Conservation (phyloP, 2,888 invertebrate species). For the Acronicta leporina region DNA sequence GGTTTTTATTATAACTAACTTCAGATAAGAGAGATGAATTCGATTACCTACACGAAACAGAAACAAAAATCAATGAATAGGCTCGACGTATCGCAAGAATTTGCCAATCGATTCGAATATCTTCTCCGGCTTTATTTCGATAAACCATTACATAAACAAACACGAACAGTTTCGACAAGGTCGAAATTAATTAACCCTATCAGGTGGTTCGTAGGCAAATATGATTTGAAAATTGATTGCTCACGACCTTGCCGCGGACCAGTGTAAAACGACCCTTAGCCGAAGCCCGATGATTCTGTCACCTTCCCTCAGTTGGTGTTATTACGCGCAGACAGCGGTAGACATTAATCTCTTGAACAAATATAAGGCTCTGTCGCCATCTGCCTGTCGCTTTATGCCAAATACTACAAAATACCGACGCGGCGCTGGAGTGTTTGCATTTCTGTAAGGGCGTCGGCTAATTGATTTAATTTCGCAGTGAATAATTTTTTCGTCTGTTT, state of each 20-base stretch:
- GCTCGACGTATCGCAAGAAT: too few relatives aligned
- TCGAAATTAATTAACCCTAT: constrained; percentile 47
- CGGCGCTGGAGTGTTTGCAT: constrained; percentile 51
- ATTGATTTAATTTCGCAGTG: constrained; percentile 64
- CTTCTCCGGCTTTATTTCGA: constrained; percentile 5
- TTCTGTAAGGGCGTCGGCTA: constrained; percentile 56
- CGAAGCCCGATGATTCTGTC: constrained; percentile 49
- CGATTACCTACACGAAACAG: too few relatives aligned
- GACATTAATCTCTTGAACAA: constrained; percentile 79
- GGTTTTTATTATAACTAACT: too few relatives aligned
- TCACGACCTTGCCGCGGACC: constrained; percentile 11
- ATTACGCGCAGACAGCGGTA: constrained; percentile 65
- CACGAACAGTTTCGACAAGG: constrained; percentile 29
- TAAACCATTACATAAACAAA: constrained; percentile 29
- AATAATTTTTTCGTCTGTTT: constrained; percentile 41
- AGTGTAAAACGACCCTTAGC: constrained; percentile 29
- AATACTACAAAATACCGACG: constrained; percentile 30
- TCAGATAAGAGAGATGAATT: too few relatives aligned
- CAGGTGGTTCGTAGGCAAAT: constrained; percentile 37
- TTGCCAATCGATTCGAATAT: too few relatives aligned
- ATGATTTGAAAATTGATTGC: constrained; percentile 43
- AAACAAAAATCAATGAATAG: too few relatives aligned
- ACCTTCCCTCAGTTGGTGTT: constrained; percentile 51
- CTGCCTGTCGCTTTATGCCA: constrained; percentile 54
- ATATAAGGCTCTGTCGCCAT: constrained; percentile 72